Base-by-base conservation (phyloP, 2,888 invertebrate genomes). In the Chloroclysta siterata region DNA sequence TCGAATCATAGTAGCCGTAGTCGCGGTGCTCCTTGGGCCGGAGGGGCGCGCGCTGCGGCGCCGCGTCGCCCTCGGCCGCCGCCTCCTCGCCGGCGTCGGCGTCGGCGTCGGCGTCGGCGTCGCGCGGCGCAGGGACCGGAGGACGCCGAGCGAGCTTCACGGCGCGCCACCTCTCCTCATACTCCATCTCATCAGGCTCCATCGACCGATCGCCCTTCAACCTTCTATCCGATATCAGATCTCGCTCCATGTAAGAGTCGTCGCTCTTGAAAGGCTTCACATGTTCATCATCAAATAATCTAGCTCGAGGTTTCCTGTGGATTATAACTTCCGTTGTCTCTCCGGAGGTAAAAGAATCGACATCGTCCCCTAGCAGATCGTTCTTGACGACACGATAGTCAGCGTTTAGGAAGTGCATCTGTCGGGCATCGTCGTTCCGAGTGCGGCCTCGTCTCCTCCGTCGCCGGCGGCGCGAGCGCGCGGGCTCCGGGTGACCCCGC, bases 1-100 rank as follows among this genome's bases (percentile, higher is more conserved):
- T 85, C 86, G 87, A 86, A 60, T 88, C 89, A 59, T 85, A 85
- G 72, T 88, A 91, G 41, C 88, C 84, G 66, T 89, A 87, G 41
- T 85, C 81, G 5, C 74, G 73, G 46, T 78, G 74, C 10, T 64
- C 47, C 55, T 74, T 75, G 29, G 51, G 53, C 57, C 65, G 72
- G 10, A 6, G 63, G 55, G 60, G 53, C 14, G 44, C 71, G 53
- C 50, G 62, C 62, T 42, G 54, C 15, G 56, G 55, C 10, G 36
- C 28, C 5, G 10, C 29, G 5, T 59, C 59, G 0, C 53, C 60
- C 0, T 72, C 72, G 28, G 28, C 46, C 1, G 0, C 70, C 1
- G 68, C 76, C 0, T 60, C 60, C 0, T 55, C 14, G 7, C 7
- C 33, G 5, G 5, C 44, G 8, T 11, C 22, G 51, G 3, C 10